Evolutionary conservation across 2,888 invertebrate species (phyloP).

Genomic region (Nineta flava): DNA sequence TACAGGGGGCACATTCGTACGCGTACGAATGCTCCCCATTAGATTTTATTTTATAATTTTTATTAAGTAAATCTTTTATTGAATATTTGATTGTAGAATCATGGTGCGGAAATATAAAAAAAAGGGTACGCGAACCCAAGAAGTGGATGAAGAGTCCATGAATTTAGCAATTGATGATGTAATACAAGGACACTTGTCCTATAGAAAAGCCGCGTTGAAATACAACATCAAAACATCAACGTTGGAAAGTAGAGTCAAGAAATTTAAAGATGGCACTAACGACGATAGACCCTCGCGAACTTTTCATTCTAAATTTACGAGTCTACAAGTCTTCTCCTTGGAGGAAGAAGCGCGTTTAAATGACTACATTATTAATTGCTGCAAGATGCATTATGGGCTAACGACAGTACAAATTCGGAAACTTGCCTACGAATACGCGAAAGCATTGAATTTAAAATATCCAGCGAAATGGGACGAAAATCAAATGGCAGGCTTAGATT

Average conservation of each 20-base stretch:
- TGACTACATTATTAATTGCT: background rate
- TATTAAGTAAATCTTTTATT: no score
- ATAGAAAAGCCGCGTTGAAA: background rate
- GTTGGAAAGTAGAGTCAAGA: background rate
- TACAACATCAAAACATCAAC: background rate
- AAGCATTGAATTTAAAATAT: background rate
- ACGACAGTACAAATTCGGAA: background rate
- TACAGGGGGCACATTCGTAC: no score
- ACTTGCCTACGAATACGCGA: background rate
- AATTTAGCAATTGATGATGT: background rate
- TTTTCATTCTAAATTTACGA: background rate
- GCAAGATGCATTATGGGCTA: slow-evolving; percentile 7
- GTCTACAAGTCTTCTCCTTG: background rate
- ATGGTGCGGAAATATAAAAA: background rate
- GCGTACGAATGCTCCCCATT: no score
- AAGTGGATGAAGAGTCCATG: background rate
- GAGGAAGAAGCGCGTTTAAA: background rate
- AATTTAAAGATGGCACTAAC: background rate
- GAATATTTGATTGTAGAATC: background rate
- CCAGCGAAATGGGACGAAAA: slow-evolving; percentile 4
- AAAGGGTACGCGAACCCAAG: no score
- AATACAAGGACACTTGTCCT: background rate
- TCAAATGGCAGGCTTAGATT: background rate
- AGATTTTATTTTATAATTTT: no score
- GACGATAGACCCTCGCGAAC: background rate